A percentile compares a stretch with the other conserved stretches of the same genome.
These are phyloP conservation scores for Uria lomvia DNA, from an alignment of 2,113 vertebrate species.

Conservation along the genomic window DNA sequence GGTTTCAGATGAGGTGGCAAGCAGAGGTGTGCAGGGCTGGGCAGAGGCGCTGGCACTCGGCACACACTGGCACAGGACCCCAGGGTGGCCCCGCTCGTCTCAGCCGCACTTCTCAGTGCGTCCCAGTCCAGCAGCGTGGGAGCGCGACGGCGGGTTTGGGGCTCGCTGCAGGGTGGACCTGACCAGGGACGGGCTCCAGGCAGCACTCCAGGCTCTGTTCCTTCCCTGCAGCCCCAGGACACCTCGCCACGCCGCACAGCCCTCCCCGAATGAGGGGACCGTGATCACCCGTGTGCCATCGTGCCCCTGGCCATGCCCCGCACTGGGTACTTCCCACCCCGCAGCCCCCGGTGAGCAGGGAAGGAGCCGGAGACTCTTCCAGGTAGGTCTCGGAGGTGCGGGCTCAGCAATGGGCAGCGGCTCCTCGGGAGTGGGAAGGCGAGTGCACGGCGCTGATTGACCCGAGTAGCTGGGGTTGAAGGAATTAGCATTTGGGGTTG, in stretches of 20 bases:
- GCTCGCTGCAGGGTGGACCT: background rate
- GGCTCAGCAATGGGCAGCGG: fast-evolving
- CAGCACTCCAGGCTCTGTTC: background rate
- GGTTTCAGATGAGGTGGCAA: fast-evolving
- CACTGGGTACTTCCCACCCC: background rate
- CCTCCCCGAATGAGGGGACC: fast-evolving
- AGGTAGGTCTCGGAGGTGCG: background rate
- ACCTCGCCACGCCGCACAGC: fast-evolving
- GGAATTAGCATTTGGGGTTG: background rate
- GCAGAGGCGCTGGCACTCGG: background rate
- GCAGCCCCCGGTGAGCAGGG: background rate
- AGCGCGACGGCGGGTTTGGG: fast-evolving
- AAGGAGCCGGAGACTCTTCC: background rate
- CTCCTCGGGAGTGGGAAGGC: background rate
- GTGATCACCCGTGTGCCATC: background rate
- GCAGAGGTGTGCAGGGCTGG: background rate
- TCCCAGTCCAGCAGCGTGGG: background rate
- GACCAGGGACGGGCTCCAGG: fast-evolving
- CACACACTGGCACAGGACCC: background rate
- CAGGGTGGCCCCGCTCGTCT: background rate
- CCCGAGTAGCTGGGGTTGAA: background rate
- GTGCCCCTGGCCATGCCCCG: background rate
- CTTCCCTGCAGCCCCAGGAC: background rate
- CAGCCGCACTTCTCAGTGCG: fast-evolving
- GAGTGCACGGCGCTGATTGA: fast-evolving